Evolutionary conservation across 2,113 vertebrate genomes (phyloP).

Genomic region (Tympanuchus pallidicinctus): DNA sequence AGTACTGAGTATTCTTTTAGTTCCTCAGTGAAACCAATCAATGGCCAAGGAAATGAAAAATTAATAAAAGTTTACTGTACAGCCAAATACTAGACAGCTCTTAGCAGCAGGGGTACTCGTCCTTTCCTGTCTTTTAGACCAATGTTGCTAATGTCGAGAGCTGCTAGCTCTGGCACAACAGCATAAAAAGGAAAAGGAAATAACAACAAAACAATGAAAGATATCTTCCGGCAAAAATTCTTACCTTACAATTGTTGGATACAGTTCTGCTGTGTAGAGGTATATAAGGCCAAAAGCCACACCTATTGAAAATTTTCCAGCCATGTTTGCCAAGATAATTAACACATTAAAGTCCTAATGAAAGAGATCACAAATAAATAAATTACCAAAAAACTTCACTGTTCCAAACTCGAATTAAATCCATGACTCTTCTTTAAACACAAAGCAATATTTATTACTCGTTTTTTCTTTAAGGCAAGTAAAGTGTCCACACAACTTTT

Average conservation of each 20-base stretch:
- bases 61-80: not conserved
- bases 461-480: not conserved
- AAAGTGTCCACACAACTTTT: not conserved
- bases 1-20: not conserved
- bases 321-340: constrained; percentile 83
- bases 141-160: not conserved
- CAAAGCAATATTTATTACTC: not conserved
- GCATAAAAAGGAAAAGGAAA: not conserved
- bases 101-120: not conserved
- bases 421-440: not conserved
- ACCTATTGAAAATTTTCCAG: constrained; percentile 89
- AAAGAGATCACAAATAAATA: constrained; percentile 51
- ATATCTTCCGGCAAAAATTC: not conserved
- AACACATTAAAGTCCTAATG: constrained; percentile 65
- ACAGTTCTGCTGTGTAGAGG: constrained; percentile 93
- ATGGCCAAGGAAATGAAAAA: not conserved
- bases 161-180: not conserved
- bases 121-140: not conserved
- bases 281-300: constrained; percentile 92
- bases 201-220: not conserved
- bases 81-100: not conserved
- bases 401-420: not conserved
- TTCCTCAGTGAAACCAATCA: not conserved
- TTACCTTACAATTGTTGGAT: constrained; percentile 92
- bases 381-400: not conserved